Evolutionary conservation across 2,113 vertebrate genomes (phyloP), one percentile per base, ranked within the genome.

Genomic region (Sorex fumeus): DNA sequence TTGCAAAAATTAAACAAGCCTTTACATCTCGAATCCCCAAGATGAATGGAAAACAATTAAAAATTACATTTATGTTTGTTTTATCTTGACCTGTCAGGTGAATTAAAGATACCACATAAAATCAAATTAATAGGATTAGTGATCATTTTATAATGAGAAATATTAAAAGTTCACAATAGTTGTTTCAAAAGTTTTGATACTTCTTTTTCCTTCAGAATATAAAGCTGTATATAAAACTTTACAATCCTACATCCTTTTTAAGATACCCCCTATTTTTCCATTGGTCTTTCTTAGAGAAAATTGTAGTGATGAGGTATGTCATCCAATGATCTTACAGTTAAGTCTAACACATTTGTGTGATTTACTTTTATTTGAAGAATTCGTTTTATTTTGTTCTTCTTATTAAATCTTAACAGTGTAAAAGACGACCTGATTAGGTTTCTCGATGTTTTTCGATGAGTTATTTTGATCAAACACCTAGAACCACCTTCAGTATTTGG

Each of bases 281-380:
- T 27, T 93, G 88, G 60, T 77, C 32, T 43, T 91, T 66, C 23
- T 85, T 80, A n/a, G 71, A 83, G n/a, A 85, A 90, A 78, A 76
- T 34, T 76, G 62, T 18, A 79, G 5, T 64, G 28, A 76, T 23
- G 77, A 1, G 57, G 28, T 27, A 12, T 15, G 86, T 88, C 93
- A 27, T 78, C 40, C 43, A 47, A 27, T 47, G 28, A 92, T 43
- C 30, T 8, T 91, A 18, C 36, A 70, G 64, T 6, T 91, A 45
- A 67, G 23, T 71, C 6, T 67, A 85, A 82, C 34, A 45, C 53
- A 74, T 86, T 84, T 53, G 32, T 50, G 28, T 53, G 40, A 34
- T 8, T 28, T 50, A 27, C 27, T 1, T 53, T 84, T 64, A 50
- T 67, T 67, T 72, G 76, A 75, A 28, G 9, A 8, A 77, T 66